Evolutionary conservation across 1,140 invertebrate genomes (phyloP).

Genomic region (Polypedilum vanderplanki): DNA sequence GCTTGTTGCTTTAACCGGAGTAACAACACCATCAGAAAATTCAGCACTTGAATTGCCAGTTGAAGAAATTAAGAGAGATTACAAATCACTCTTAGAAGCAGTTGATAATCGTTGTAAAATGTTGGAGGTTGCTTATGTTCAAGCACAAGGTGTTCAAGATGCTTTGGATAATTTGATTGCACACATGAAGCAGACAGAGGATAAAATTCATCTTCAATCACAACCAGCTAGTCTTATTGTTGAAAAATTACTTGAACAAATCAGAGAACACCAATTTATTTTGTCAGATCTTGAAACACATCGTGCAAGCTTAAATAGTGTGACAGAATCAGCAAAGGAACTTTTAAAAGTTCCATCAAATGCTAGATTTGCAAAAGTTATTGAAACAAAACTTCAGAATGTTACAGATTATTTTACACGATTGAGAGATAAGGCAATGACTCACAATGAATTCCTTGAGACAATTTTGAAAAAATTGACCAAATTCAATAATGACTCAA

Average conservation of each 20-base stretch:
- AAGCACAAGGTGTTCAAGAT: constrained; percentile 91
- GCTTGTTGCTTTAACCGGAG: constrained; percentile 67
- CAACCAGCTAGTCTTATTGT: constrained; percentile 80
- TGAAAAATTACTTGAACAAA: constrained; percentile 83
- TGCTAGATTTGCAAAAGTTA: constrained; percentile 77
- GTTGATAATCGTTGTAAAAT: constrained; percentile 70
- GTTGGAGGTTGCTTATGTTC: constrained; percentile 79
- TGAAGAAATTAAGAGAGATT: constrained; percentile 65
- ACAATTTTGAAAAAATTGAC: constrained; percentile 67
- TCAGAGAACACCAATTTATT: constrained; percentile 70
- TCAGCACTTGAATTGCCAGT: constrained; percentile 72
- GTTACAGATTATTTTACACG: constrained; percentile 78
- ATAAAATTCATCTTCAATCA: constrained; percentile 68
- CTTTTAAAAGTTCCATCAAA: constrained; percentile 75
- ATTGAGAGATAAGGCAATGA: constrained; percentile 66
- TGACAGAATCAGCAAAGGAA: constrained; percentile 70
- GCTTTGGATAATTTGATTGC: constrained; percentile 75
- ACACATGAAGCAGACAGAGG: constrained; percentile 81
- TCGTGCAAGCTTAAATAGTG: constrained; percentile 72
- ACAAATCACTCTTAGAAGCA: constrained; percentile 62
- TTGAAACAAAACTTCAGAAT: constrained; percentile 80
- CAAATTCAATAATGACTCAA: constrained; percentile 61
- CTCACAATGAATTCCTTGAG: constrained; percentile 71
- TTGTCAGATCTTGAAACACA: constrained; percentile 79
- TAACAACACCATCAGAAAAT: constrained; percentile 68